Percentiles rank a stretch among this genome's conserved stretches.
Evolutionary conservation across 2,797 vertebrate species (phyloP).

Genomic region (Pagetopsis macropterus): DNA sequence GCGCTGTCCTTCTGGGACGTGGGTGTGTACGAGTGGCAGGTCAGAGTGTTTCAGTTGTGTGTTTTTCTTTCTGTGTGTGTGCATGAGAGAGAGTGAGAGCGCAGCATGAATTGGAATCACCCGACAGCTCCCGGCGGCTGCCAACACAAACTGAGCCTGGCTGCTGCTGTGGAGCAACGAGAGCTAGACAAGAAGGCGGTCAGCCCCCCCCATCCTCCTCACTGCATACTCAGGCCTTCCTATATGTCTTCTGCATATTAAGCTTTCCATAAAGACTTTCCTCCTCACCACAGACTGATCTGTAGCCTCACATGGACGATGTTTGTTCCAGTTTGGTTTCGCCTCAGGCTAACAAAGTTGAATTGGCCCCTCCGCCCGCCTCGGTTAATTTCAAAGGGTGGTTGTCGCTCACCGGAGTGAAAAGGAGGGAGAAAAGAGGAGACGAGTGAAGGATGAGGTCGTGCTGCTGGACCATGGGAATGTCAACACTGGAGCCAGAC

Average conservation of each 20-base stretch:
- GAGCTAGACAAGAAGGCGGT: slow-evolving; percentile 68
- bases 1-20: slow-evolving; percentile 26
- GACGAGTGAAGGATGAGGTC: slow-evolving; percentile 40
- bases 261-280: slow-evolving; percentile 12
- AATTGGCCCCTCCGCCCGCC: slow-evolving; percentile 48
- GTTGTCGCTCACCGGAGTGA: slow-evolving; percentile 47
- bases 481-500: slow-evolving; percentile 60
- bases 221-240: slow-evolving; percentile 49
- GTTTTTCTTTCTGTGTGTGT: slow-evolving; percentile 21
- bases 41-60: slow-evolving; percentile 15
- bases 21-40: slow-evolving; percentile 34
- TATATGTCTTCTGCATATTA: slow-evolving; percentile 41
- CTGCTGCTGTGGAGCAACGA: slow-evolving; percentile 68
- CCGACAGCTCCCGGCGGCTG: slow-evolving; percentile 55
- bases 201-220: slow-evolving; percentile 23
- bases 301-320: background rate
- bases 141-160: slow-evolving; percentile 82
- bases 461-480: slow-evolving; percentile 47
- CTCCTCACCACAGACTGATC: slow-evolving; percentile 11
- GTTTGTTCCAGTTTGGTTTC: slow-evolving; percentile 26
- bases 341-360: slow-evolving; percentile 25
- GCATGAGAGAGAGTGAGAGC: slow-evolving; percentile 31
- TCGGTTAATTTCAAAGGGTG: slow-evolving; percentile 57
- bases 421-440: slow-evolving; percentile 26
- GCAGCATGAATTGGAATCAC: slow-evolving; percentile 66